Base-by-base conservation (phyloP, 2,888 invertebrate species). In the Trichopoda pennipes region DNA sequence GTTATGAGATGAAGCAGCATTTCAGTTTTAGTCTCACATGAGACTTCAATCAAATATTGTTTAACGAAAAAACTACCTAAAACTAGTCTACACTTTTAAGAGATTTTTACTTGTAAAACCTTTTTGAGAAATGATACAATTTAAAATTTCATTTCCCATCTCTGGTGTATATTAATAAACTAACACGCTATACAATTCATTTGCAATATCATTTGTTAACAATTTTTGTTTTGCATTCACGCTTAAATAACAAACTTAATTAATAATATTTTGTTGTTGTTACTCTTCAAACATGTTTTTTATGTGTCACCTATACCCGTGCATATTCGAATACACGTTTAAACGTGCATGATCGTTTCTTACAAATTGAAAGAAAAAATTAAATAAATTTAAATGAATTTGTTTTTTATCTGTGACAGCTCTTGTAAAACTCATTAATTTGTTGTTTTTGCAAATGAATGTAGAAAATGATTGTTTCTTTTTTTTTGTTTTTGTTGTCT, bases 351-450 rank as follows among this genome's bases (percentile, higher is more conserved):
- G 10, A 47, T 55, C 42, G 17, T 58, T 51, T 35, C 23, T 38
- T 42, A 23, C 44, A 38, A 66, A 38, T 63, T 73, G 55, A 14
- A 44, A 35, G 1, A 28, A 51, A 17, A 56, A 56, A 38, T 1
- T n/a, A 32, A 53, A 60, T 21, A 64, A 44, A 53, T 61, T 56
- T 32, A 69, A 60, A 78, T 74, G 58, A 74, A 42, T 74, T 69
- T 49, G 44, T 74, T 63, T 63, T 28, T 82, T 79, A 82, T 82
- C 82, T 68, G 72, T 76, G 79, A 79, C 79, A 76, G 66, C 61
- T 82, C 75, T 79, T 82, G 82, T 82, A 79, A 70, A 79, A 82
- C 77, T 79, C 82, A 82, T 82, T 82, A 82, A 82, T 79, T 72
- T 44, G 16, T 44, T 44, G 16, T 58, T 78, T 74, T 44, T 53